A percentile compares a stretch with the other conserved stretches of the same genome.
These are phyloP conservation scores for Siphlonurus alternatus DNA, from an alignment of 2,888 invertebrate genomes.

Conservation along the genomic window DNA sequence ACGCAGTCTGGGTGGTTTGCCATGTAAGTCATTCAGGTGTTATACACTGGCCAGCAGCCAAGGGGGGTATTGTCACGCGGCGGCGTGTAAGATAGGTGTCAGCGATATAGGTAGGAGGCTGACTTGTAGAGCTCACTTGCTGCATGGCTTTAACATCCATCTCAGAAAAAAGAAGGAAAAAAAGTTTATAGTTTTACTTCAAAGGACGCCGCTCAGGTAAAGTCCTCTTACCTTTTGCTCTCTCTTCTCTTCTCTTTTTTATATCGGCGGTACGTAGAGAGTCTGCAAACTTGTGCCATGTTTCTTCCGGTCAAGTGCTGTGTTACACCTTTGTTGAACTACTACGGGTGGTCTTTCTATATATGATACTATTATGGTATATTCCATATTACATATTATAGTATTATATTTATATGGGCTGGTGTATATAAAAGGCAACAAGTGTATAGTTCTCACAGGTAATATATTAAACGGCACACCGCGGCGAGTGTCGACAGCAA, in stretches of 20 bases:
- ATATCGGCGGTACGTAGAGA: neutral
- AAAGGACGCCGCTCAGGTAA: slow-evolving; percentile 9
- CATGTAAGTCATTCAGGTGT: neutral
- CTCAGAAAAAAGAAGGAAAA: neutral
- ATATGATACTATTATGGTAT: neutral
- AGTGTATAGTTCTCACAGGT: neutral
- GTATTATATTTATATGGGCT: neutral
- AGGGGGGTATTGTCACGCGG: neutral
- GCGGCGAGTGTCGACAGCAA: neutral
- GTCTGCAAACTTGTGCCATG: neutral
- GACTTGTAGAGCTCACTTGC: neutral
- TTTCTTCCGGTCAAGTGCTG: neutral
- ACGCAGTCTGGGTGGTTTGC: neutral
- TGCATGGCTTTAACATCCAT: neutral
- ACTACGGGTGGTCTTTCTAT: neutral
- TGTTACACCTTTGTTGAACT: neutral
- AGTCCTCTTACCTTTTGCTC: slow-evolving; percentile 2
- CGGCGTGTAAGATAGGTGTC: neutral
- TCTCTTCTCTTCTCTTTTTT: neutral
- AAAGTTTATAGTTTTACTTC: slow-evolving; percentile 4
- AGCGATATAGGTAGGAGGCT: neutral
- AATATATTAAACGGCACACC: neutral
- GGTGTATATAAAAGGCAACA: neutral
- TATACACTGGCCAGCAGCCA: neutral
- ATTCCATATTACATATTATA: neutral